Evolutionary conservation across 2,797 vertebrate species (phyloP).

Genomic region (Phylloscopus collybita): DNA sequence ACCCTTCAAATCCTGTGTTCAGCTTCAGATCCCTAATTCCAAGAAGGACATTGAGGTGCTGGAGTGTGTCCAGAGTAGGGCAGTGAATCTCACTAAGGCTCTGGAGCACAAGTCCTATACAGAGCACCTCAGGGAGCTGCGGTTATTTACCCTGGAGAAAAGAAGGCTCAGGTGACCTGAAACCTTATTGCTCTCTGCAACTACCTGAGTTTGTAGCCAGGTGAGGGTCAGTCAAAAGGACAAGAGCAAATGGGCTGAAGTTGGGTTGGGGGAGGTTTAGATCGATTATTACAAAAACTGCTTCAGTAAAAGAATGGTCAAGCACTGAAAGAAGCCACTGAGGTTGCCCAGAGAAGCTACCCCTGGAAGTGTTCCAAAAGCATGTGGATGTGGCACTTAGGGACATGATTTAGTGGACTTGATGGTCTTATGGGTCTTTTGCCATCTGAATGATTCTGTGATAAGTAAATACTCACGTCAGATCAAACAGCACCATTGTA

Average conservation of each 20-base stretch:
- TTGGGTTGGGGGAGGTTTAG: not conserved
- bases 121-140: not conserved
- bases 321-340: not conserved
- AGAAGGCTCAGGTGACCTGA: not conserved
- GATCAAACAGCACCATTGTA: not conserved
- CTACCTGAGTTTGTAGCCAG: not conserved
- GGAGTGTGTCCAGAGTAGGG: not conserved
- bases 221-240: not conserved
- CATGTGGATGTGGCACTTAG: not conserved
- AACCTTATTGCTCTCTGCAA: not conserved
- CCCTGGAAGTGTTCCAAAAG: not conserved
- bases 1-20: not conserved
- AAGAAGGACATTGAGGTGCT: not conserved
- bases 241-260: not conserved
- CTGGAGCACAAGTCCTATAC: rapidly evolving
- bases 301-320: not conserved
- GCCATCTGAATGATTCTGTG: not conserved
- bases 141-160: not conserved
- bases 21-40: not conserved
- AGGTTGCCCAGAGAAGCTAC: not conserved
- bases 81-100: rapidly evolving
- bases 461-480: not conserved
- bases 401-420: not conserved
- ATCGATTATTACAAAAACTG: not conserved
- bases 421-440: not conserved